Conservation (phyloP, 2,113 vertebrate species). For the Hiodon alosoides region DNA sequence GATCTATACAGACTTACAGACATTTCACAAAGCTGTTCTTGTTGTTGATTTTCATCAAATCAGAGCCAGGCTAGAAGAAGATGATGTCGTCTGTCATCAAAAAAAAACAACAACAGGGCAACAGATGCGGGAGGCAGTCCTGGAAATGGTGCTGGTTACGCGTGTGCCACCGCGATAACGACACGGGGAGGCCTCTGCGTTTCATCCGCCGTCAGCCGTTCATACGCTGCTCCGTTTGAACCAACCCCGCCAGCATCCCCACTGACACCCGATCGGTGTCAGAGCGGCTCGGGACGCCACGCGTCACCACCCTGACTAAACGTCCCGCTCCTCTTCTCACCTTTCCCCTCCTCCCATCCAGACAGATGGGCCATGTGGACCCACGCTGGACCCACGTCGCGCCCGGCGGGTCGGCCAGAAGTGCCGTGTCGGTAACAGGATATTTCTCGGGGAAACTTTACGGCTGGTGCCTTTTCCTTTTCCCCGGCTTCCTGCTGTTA, state of each 20-base stretch:
- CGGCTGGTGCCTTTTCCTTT: not conserved
- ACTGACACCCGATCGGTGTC: too few species aligned
- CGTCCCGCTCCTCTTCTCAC: too few species aligned
- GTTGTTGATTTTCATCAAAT: not conserved
- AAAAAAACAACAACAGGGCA: not conserved
- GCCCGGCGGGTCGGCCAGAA: not conserved
- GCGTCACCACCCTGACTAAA: too few species aligned
- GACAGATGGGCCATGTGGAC: not conserved
- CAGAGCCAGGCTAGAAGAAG: conserved; percentile 6
- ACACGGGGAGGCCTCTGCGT: not conserved
- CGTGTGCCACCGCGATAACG: not conserved
- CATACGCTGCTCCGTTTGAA: not conserved
- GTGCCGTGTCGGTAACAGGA: not conserved
- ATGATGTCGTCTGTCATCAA: conserved; percentile 11
- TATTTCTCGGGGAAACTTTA: not conserved
- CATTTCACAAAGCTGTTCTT: not conserved
- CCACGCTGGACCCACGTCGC: not conserved
- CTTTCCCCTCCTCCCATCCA: too few species aligned
- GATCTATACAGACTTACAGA: too few species aligned
- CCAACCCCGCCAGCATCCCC: too few species aligned
- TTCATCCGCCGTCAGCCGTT: not conserved
- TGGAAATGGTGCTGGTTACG: not conserved
- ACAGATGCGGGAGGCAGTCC: not conserved
- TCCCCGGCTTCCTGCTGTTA: not conserved
- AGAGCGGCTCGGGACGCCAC: too few species aligned